Evolutionary conservation across 1,140 invertebrate genomes (phyloP), one percentile per base, ranked within the genome.

Genomic region (Orchesella cincta): DNA sequence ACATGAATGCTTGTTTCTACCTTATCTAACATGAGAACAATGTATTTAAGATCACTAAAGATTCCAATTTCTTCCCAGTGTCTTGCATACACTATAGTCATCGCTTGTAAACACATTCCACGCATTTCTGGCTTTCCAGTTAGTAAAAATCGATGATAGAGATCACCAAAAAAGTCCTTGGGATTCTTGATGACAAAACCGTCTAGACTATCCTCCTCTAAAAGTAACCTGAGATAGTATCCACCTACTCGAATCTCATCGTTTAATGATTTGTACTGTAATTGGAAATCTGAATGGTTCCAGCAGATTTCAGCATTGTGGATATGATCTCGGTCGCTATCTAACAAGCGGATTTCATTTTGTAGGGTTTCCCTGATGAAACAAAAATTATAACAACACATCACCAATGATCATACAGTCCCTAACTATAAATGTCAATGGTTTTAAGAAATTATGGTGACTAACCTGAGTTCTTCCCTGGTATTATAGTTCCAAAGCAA

Each of bases 401-500:
- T 51, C n/a, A n/a, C n/a, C n/a, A n/a, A n/a, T n/a, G n/a, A n/a
- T n/a, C n/a, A n/a, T n/a, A n/a, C n/a, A n/a, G n/a, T n/a, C n/a
- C n/a, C n/a, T n/a, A n/a, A n/a, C n/a, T n/a, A n/a, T n/a, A n/a
- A n/a, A n/a, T n/a, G n/a, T n/a, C n/a, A n/a, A n/a, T n/a, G n/a
- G n/a, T n/a, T n/a, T n/a, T n/a, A n/a, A n/a, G n/a, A n/a, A n/a
- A n/a, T n/a, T n/a, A n/a, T n/a, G 16, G 12, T 23, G n/a, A n/a
- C 29, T 54, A 74, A 71, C 72, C 88, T n/a, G 46, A 99, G 86
- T 85, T 99, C 98, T 87, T 99, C 97, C 73, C 98, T 88, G 1
- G 97, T 99, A 91, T 96, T 83, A 83, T 97, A 96, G 88, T 99
- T 99, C 98, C 98, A 99, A 82, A 99, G 98, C 8, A 99, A 88